Evolutionary conservation across 2,888 invertebrate genomes (phyloP), one percentile per base, ranked within the genome.

Genomic region (Eilema caniola): DNA sequence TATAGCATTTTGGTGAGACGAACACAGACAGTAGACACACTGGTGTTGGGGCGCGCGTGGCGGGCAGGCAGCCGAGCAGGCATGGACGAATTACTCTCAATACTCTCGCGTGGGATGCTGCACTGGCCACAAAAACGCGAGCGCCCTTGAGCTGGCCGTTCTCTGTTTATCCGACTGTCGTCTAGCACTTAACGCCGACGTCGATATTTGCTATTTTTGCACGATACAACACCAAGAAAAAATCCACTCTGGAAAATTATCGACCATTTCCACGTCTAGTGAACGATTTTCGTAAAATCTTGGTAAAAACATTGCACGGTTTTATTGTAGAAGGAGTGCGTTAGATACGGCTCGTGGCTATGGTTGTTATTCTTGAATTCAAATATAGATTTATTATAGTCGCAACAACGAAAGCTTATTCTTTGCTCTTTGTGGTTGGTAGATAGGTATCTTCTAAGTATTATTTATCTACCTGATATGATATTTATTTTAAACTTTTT

Each of bases 161-260:
- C 80, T 83, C 84, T 95, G 95, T 95, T 95, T 95, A 95, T 91
- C 86, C 88, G 89, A 91, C 92, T 94, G 94, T 94, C 95, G 90
- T 93, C 91, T 93, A 94, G 90, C 95, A 95, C 95, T 95, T 95
- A 93, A 87, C 89, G 88, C 91, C 88, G 86, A 86, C 90, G 91
- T 92, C 91, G 91, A 93, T 92, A 90, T 88, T 88, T 79, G 92
- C 92, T 94, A 95, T 94, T 94, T 94, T 92, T 90, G 92, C 90
- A 78, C 88, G 84, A 88, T 91, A 89, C 85, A 88, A 84, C 88
- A 87, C 84, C 83, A 83, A 85, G 83, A 86, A 89, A 90, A 88
- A 86, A 89, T 86, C 75, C 80, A 84, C 80, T 82, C 76, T 77
- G 72, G 75, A 81, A 84, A 83, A 84, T 84, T 82, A 83, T 83